phyloP scores from a whole-genome alignment of 1,140 invertebrate species.

The Solenopsis invicta region DNA sequence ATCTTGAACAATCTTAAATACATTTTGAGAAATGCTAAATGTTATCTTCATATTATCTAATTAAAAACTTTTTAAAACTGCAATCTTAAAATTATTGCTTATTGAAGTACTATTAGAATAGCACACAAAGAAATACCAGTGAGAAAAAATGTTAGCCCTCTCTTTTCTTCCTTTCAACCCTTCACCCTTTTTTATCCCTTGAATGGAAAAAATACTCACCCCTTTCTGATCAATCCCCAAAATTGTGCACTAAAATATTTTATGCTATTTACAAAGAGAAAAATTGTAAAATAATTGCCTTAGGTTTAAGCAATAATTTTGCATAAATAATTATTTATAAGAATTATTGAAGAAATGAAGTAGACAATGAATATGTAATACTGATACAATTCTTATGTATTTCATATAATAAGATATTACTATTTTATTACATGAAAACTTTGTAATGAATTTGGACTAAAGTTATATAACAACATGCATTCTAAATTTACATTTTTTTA shows the following conservation, averaged over 20 bases:
- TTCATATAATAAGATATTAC: neutral
- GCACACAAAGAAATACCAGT: neutral
- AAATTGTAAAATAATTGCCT: neutral
- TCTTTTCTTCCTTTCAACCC: neutral
- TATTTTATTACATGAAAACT: conserved; percentile 23
- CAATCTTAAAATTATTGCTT: conserved; percentile 25
- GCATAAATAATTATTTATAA: conserved; percentile 23
- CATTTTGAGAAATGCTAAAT: neutral
- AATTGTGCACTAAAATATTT: neutral
- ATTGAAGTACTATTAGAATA: neutral
- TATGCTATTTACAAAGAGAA: neutral
- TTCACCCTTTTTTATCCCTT: conserved; percentile 15
- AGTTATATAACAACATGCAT: neutral
- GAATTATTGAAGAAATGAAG: neutral
- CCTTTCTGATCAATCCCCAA: conserved; percentile 47
- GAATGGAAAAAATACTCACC: conserved; percentile 46
- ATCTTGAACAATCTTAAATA: neutral
- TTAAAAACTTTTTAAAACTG: conserved; percentile 1
- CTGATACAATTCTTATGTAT: neutral
- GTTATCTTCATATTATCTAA: neutral
- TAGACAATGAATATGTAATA: neutral
- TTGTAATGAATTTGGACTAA: conserved; percentile 8
- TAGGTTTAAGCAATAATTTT: neutral
- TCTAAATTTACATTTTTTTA: neutral
- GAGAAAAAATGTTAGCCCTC: conserved; percentile 24